Evolutionary conservation across 1,140 invertebrate genomes (phyloP).

Genomic region (Neodiprion virginianus): DNA sequence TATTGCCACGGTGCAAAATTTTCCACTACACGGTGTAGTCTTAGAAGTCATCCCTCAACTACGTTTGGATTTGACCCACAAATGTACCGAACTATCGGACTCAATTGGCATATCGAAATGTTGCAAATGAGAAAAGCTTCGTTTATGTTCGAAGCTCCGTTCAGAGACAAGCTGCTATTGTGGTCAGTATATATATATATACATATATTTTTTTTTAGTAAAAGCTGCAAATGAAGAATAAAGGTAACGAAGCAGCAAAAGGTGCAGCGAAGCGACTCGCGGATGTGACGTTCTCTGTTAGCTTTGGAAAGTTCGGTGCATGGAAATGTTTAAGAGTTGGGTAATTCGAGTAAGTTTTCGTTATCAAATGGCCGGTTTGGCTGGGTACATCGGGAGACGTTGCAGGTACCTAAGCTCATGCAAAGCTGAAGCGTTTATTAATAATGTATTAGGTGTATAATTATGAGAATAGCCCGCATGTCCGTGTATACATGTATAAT

Average conservation of each 20-base stretch:
- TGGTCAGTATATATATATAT: too few relatives aligned
- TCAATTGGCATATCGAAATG: too few relatives aligned
- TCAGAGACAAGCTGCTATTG: too few relatives aligned
- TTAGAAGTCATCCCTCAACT: not conserved
- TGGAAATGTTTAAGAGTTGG: not conserved
- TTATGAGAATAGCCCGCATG: constrained; percentile 41
- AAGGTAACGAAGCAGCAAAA: too few relatives aligned
- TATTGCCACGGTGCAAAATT: not conserved
- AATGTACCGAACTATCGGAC: too few relatives aligned
- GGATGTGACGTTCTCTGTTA: not conserved
- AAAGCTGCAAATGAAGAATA: too few relatives aligned
- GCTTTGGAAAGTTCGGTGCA: not conserved
- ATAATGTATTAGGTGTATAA: constrained; percentile 57
- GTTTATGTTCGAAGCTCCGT: too few relatives aligned
- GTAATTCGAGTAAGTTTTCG: not conserved
- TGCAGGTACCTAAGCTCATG: constrained; percentile 45
- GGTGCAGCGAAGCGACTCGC: too few relatives aligned
- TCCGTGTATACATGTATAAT: not conserved
- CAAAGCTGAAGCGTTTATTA: constrained; percentile 56
- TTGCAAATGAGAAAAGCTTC: too few relatives aligned
- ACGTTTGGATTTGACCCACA: not conserved
- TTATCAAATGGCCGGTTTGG: not conserved
- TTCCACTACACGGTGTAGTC: not conserved
- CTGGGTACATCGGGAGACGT: not conserved
- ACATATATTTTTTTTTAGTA: too few relatives aligned